phyloP scores from a whole-genome alignment of 2,888 invertebrate genomes.

The Phanerotoma sp. region DNA sequence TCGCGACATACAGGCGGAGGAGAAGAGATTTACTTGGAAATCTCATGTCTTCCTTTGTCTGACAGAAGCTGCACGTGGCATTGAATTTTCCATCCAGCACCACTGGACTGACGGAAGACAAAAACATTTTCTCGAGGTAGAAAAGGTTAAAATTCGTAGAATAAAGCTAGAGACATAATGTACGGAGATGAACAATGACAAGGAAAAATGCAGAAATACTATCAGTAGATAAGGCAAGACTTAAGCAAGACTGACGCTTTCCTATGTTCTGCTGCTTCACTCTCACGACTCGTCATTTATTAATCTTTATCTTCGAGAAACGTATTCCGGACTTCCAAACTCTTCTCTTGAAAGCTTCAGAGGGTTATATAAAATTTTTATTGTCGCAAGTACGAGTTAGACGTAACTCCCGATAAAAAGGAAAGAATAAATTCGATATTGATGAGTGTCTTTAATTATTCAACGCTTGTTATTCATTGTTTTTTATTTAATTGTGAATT shows the following conservation, averaged over 20 bases:
- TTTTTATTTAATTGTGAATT: too few species aligned
- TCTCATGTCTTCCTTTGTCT: constrained; percentile 20
- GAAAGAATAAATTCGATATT: too few species aligned
- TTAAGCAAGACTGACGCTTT: constrained; percentile 1
- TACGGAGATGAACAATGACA: not conserved
- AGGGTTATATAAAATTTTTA: too few species aligned
- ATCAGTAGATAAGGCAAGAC: not conserved
- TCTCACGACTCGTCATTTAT: not conserved
- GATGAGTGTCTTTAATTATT: too few species aligned
- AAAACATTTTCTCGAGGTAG: not conserved
- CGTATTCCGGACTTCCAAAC: not conserved
- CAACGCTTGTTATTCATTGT: too few species aligned
- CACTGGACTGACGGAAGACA: not conserved
- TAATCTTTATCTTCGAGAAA: not conserved
- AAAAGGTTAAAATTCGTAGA: not conserved
- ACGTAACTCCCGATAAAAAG: too few species aligned
- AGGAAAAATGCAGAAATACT: not conserved
- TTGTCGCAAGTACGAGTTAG: too few species aligned
- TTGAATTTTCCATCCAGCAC: not conserved
- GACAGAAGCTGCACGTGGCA: not conserved
- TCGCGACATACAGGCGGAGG: constrained; percentile 11
- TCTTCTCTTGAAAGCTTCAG: too few species aligned
- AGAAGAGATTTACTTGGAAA: constrained; percentile 18
- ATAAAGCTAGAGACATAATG: not conserved
- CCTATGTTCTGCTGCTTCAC: not conserved